phyloP scores from a whole-genome alignment of 2,888 invertebrate genomes.

The Cantharis lateralis region DNA sequence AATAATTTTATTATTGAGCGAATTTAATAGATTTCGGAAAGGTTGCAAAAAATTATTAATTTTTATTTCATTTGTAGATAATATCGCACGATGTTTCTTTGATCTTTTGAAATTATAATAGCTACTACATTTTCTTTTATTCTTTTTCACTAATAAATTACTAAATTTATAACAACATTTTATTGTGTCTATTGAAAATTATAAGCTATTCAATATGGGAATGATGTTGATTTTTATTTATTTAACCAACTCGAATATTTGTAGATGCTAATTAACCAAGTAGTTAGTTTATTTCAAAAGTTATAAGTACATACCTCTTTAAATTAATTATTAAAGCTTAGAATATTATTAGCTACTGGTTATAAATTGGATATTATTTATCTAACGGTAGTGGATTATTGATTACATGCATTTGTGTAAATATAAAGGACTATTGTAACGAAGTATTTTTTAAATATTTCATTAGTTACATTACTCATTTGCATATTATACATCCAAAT shows the following conservation, averaged over 20 bases:
- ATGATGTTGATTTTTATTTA: conserved; percentile 21
- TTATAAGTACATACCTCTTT: neutral
- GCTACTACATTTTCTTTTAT: conserved; percentile 21
- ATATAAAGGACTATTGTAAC: neutral
- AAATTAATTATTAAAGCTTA: neutral
- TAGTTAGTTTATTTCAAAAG: neutral
- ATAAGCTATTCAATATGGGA: conserved; percentile 38
- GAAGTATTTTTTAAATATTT: neutral
- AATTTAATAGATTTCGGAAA: no score
- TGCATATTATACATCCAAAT: neutral
- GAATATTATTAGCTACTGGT: neutral
- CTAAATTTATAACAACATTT: conserved; percentile 29
- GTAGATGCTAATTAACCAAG: neutral
- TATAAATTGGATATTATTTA: neutral
- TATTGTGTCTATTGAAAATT: conserved; percentile 39
- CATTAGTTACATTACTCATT: neutral
- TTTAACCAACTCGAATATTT: neutral
- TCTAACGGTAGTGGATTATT: neutral
- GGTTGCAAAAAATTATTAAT: neutral
- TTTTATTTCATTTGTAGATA: neutral
- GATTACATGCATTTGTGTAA: neutral
- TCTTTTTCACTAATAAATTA: conserved; percentile 32
- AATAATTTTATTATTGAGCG: no score
- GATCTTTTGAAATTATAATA: neutral
- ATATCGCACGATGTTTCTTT: neutral